phyloP scores from a whole-genome alignment of 92 coral and sea anemone species.

The Epizoanthus illoricatus region DNA sequence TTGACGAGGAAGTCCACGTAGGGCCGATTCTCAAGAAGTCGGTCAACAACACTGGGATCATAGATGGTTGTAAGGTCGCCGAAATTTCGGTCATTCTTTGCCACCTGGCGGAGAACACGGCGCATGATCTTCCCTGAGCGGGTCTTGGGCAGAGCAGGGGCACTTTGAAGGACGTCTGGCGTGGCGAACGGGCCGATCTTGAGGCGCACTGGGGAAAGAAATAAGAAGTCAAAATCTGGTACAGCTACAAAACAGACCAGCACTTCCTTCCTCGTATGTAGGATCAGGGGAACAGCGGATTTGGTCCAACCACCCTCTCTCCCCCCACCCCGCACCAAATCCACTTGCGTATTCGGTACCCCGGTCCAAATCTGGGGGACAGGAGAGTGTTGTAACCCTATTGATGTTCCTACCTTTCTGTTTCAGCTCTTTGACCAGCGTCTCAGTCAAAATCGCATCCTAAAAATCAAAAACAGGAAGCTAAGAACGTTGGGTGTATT shows the following conservation, averaged over 20 bases:
- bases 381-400: too few relatives aligned
- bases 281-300: too few relatives aligned
- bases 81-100: slow-evolving; percentile 78
- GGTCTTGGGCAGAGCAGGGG: slow-evolving; percentile 95
- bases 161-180: slow-evolving; percentile 93
- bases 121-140: slow-evolving; percentile 99
- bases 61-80: slow-evolving; percentile 95
- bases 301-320: too few relatives aligned
- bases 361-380: too few relatives aligned
- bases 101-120: slow-evolving; percentile 87
- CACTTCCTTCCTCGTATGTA: too few relatives aligned
- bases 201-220: slow-evolving; percentile 68
- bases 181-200: slow-evolving; percentile 97
- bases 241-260: too few relatives aligned
- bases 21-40: slow-evolving; percentile 79
- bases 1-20: slow-evolving; percentile 74
- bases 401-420: slow-evolving; percentile 61
- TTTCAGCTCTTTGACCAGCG: slow-evolving; percentile 76
- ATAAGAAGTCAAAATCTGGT: too few relatives aligned
- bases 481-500: too few relatives aligned
- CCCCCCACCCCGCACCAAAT: too few relatives aligned
- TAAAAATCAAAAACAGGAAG: slow-evolving; percentile 23
- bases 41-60: slow-evolving; percentile 81
- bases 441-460: slow-evolving; percentile 72
- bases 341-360: too few relatives aligned